These are phyloP conservation scores for Strongylocentrotus purpuratus DNA, from an alignment of 35 echinoderm and acorn worm genomes.

Conservation along the genomic window DNA sequence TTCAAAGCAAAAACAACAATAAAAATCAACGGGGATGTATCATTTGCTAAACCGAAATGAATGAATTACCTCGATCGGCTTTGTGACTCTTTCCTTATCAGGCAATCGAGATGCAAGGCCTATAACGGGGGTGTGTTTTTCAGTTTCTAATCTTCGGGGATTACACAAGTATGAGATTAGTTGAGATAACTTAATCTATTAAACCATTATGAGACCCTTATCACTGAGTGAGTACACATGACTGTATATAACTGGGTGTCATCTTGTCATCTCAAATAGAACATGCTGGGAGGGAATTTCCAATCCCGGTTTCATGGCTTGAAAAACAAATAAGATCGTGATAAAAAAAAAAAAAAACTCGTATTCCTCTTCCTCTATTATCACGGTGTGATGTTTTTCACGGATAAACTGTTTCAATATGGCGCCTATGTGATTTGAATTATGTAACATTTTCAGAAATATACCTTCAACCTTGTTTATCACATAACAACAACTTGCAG, in stretches of 20 bases:
- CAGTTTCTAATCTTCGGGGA: background rate
- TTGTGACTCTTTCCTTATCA: background rate
- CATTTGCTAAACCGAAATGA: background rate
- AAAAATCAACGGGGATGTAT: background rate
- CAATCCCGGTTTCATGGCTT: background rate
- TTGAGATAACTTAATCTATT: constrained; percentile 6
- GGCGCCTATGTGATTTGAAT: too few relatives aligned
- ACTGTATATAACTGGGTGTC: background rate
- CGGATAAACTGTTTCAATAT: too few relatives aligned
- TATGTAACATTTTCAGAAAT: too few relatives aligned
- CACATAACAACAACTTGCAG: too few relatives aligned
- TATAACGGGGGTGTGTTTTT: background rate
- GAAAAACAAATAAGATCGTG: background rate
- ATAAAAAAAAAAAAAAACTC: background rate
- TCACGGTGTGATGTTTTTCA: background rate
- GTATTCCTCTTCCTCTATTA: background rate
- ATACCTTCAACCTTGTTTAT: too few relatives aligned
- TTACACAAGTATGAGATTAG: background rate
- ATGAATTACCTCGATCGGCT: background rate
- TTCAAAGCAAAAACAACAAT: background rate
- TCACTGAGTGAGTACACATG: background rate
- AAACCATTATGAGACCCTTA: background rate
- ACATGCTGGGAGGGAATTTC: background rate
- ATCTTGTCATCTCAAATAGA: background rate
- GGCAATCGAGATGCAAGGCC: background rate